These are phyloP conservation scores for Sminthurinus signatus DNA, from an alignment of 1,140 invertebrate species.

Conservation along the genomic window DNA sequence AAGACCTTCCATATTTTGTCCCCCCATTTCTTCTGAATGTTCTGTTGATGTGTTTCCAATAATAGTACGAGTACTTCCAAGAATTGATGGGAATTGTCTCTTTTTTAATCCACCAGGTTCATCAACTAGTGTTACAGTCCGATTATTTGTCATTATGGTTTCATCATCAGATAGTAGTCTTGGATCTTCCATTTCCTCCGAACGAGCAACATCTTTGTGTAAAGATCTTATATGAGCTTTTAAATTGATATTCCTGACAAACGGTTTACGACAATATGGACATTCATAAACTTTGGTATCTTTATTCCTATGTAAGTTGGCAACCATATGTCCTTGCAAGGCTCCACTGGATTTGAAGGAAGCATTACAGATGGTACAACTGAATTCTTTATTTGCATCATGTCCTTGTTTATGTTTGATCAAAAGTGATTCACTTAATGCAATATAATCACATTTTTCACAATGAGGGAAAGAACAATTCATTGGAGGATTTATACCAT, in stretches of 20 bases:
- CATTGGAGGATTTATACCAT: conserved; percentile 62
- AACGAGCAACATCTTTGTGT: conserved; percentile 52
- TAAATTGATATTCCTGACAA: conserved; percentile 56
- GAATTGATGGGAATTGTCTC: conserved; percentile 30
- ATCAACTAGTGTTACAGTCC: conserved; percentile 39
- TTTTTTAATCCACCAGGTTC: conserved; percentile 27
- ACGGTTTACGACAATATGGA: conserved; percentile 60
- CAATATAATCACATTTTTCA: conserved; percentile 65
- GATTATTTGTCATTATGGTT: conserved; percentile 39
- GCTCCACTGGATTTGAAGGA: conserved; percentile 49
- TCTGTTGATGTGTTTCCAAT: conserved; percentile 22
- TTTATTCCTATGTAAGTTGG: conserved; percentile 37
- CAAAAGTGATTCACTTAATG: conserved; percentile 59
- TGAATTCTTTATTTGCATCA: conserved; percentile 43
- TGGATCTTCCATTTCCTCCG: conserved; percentile 41
- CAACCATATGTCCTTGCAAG: conserved; percentile 50
- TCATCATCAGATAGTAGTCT: conserved; percentile 30
- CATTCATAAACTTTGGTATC: conserved; percentile 47
- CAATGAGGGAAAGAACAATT: conserved; percentile 67
- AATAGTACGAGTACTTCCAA: conserved; percentile 23
- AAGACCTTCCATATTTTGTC: conserved; percentile 15
- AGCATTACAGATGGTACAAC: conserved; percentile 48
- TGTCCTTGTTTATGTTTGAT: conserved; percentile 52
- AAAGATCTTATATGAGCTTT: conserved; percentile 56
- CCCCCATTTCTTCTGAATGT: not conserved